A percentile compares a stretch with the other conserved stretches of the same genome.
phyloP scores from a whole-genome alignment of 1,140 invertebrate genomes.

The Drosophila navojoa region DNA sequence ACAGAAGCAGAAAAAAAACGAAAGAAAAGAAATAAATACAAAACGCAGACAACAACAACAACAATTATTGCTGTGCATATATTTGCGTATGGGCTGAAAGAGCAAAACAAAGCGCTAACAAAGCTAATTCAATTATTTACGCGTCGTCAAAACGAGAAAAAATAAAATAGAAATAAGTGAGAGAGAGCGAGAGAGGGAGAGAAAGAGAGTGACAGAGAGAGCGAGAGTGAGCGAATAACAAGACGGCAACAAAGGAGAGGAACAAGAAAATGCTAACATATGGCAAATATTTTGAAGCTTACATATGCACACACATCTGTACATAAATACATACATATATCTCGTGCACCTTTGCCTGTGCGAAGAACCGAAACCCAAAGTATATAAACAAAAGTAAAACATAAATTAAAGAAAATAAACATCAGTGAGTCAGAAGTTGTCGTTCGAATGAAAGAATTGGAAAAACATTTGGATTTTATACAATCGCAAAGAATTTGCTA shows the following conservation, averaged over 20 bases:
- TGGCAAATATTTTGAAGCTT: slow-evolving; percentile 1
- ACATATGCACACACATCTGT: slow-evolving; percentile 10
- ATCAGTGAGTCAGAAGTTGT: slow-evolving; percentile 14
- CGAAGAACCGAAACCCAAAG: not conserved
- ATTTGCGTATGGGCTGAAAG: slow-evolving; percentile 31
- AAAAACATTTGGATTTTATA: not conserved
- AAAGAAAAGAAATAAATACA: slow-evolving; percentile 12
- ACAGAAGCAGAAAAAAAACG: slow-evolving; percentile 22
- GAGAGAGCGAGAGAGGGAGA: not conserved
- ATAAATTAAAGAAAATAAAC: slow-evolving; percentile 1
- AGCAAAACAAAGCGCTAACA: slow-evolving; percentile 58
- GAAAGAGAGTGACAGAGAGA: not conserved
- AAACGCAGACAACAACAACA: not conserved
- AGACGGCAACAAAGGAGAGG: slow-evolving; percentile 5
- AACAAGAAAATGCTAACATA: slow-evolving; percentile 33
- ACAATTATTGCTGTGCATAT: slow-evolving; percentile 14
- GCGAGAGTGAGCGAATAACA: not conserved
- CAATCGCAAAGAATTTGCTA: not conserved
- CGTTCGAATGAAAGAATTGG: not conserved
- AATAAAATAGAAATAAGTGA: slow-evolving; percentile 1
- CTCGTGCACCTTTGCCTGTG: not conserved
- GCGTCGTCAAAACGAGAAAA: slow-evolving; percentile 52
- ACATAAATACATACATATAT: slow-evolving; percentile 2
- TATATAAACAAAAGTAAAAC: slow-evolving; percentile 2
- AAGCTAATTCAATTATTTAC: slow-evolving; percentile 75